phyloP scores from a whole-genome alignment of 2,888 invertebrate species.

The Volucella zonaria region DNA sequence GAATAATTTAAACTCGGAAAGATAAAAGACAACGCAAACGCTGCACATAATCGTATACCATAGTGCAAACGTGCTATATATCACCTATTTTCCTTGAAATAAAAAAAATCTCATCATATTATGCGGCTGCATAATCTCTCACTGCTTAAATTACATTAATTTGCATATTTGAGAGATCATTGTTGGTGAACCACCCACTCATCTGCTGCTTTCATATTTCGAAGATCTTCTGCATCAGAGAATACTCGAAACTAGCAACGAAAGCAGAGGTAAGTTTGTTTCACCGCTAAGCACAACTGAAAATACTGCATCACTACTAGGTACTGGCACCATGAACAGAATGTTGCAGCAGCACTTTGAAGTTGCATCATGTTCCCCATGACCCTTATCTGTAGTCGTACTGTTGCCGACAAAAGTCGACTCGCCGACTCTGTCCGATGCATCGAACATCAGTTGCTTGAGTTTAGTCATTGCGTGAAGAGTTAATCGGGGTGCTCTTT shows the following conservation, averaged over 20 bases:
- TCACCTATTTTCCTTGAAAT: constrained; percentile 37
- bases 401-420: constrained; percentile 34
- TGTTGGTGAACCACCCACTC: constrained; percentile 55
- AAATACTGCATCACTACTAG: constrained; percentile 12
- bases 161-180: constrained; percentile 52
- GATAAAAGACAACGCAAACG: constrained; percentile 39
- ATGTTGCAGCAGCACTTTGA: constrained; percentile 71
- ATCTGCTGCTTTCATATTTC: constrained; percentile 37
- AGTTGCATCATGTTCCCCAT: constrained; percentile 68
- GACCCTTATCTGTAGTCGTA: constrained; percentile 54
- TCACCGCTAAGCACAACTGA: background rate
- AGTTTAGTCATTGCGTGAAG: constrained; percentile 57
- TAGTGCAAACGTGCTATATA: constrained; percentile 39
- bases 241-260: background rate
- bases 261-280: too few relatives aligned
- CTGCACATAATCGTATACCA: too few relatives aligned
- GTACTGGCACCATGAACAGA: constrained; percentile 26
- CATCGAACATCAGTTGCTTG: constrained; percentile 61
- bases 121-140: constrained; percentile 17
- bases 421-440: constrained; percentile 48
- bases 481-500: constrained; percentile 36
- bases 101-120: constrained; percentile 37
- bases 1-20: background rate
- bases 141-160: constrained; percentile 34
- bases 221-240: constrained; percentile 26